Conservation (phyloP, 2,888 invertebrate genomes). For the Lasioglossum morio region DNA sequence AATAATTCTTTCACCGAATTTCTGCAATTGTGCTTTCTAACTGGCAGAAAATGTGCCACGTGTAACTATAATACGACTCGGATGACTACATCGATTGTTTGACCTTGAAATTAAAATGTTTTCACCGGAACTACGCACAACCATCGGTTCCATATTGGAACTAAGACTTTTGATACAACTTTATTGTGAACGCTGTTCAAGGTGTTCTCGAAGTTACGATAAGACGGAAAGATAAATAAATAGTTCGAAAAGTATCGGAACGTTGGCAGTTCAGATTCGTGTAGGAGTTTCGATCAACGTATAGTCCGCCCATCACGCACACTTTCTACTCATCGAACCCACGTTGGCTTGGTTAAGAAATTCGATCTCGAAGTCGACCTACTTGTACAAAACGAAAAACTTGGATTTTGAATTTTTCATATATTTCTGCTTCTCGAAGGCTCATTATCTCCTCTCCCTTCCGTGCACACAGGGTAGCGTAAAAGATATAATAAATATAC, state of each 20-base stretch:
- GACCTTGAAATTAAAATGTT: constrained; percentile 26
- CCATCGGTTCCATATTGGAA: background rate
- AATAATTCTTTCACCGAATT: background rate
- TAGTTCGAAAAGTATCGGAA: background rate
- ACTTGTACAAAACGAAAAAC: background rate
- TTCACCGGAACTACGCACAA: background rate
- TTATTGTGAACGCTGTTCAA: background rate
- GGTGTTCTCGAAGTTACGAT: background rate
- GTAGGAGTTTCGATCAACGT: constrained; percentile 6
- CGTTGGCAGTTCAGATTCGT: background rate
- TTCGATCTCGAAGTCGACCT: background rate
- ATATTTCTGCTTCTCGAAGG: background rate
- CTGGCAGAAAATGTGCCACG: background rate
- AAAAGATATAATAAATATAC: background rate
- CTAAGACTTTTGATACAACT: no score
- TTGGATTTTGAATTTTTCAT: background rate
- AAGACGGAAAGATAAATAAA: background rate
- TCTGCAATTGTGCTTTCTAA: background rate
- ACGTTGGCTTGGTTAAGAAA: background rate
- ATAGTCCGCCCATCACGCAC: background rate
- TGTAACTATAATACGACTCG: background rate
- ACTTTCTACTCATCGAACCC: background rate
- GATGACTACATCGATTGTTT: background rate
- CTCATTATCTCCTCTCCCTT: background rate
- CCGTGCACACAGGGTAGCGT: background rate